Evolutionary conservation across 2,888 invertebrate genomes (phyloP), one percentile per base, ranked within the genome.

Genomic region (Erebia ligea): DNA sequence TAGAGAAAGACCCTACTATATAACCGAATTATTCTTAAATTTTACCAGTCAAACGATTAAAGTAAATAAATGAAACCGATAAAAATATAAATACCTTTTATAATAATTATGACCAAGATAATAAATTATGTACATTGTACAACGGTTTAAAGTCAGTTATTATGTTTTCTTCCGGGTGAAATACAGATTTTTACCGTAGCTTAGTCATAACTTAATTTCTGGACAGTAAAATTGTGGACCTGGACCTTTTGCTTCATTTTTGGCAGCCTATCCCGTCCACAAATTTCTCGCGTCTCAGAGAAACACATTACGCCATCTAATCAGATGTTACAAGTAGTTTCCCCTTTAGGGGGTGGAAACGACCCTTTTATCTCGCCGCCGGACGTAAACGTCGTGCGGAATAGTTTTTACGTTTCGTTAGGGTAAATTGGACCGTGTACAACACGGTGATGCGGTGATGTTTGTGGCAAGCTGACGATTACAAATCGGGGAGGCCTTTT

Each of bases 311-410:
- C 81, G 81, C 81, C 88, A 82, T 86, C 86, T 90, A 91, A 91
- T 91, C 91, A 89, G 83, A 81, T 81, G 83, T 85, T 85, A 86
- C 84, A 86, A 82, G 81, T 80, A 84, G 80, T 83, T 80, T 79
- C 79, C 80, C 82, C 77, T 82, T 82, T 80, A 81, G 79, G 73
- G 78, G 80, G 77, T 75, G 75, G 77, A 76, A 78, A 83, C 83
- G 85, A 81, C 81, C 84, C 86, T 87, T 89, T 90, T 90, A 90
- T 90, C 91, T 88, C 78, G 79, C 78, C 80, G 81, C 83, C 82
- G 81, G 79, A 85, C 83, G 82, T 85, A 87, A 88, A 87, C 83
- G 78, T 80, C 77, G 76, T 77, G 76, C 78, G 50, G 82, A 82
- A 80, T 80, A 82, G 82, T 82, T 79, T 79, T 79, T 81, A 76